phyloP scores from a whole-genome alignment of 2,113 vertebrate species.

The Neolamprologus caudopunctatus region DNA sequence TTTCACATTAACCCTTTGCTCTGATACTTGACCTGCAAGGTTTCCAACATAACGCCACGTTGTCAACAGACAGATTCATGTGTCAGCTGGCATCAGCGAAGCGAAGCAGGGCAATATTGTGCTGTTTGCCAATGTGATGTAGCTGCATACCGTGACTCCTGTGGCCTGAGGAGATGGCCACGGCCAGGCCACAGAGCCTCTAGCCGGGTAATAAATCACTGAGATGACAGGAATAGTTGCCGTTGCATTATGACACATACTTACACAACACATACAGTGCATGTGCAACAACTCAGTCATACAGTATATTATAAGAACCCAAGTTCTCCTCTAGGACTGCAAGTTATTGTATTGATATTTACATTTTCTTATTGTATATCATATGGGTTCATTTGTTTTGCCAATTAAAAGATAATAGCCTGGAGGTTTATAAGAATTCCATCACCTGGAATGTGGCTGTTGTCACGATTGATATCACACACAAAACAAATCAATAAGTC shows the following conservation, averaged over 20 bases:
- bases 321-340: neutral
- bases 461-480: constrained; percentile 43
- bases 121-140: constrained; percentile 51
- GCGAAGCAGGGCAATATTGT: constrained; percentile 55
- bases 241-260: constrained; percentile 31
- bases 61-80: constrained; percentile 58
- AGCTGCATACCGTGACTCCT: constrained; percentile 32
- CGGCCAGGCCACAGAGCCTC: constrained; percentile 23
- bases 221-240: constrained; percentile 53
- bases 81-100: constrained; percentile 58
- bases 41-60: neutral
- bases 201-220: constrained; percentile 65
- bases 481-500: constrained; percentile 62
- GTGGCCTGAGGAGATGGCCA: constrained; percentile 23
- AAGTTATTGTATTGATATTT: neutral
- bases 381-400: constrained; percentile 5
- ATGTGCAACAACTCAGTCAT: neutral
- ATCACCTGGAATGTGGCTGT: constrained; percentile 6
- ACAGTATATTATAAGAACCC: neutral
- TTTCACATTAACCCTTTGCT: constrained; percentile 55
- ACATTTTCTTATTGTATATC: neutral
- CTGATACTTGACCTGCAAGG: constrained; percentile 45
- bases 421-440: neutral
- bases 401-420: constrained; percentile 27
- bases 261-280: neutral